These are phyloP conservation scores for Drosophila lacteicornis DNA, from an alignment of 1,140 invertebrate species.

Conservation along the genomic window DNA sequence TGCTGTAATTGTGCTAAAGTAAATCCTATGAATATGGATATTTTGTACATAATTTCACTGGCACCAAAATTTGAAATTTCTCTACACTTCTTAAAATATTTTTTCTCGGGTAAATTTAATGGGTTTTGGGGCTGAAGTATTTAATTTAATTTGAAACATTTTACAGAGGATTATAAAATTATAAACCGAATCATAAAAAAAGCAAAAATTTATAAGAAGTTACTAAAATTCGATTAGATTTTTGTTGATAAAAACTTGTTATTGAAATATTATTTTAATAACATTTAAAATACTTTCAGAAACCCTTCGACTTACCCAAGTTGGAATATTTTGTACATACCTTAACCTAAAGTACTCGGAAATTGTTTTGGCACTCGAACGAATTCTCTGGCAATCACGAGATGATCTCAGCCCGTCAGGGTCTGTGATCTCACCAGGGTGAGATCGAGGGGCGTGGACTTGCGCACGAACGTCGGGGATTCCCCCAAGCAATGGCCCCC, in stretches of 20 bases:
- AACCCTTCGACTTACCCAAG: conserved; percentile 1
- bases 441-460: conserved; percentile 89
- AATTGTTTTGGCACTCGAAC: conserved; percentile 56
- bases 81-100: neutral
- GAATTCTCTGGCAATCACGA: conserved; percentile 52
- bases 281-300: neutral
- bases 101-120: neutral
- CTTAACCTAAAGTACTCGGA: conserved; percentile 37
- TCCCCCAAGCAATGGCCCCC: conserved; percentile 42
- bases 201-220: neutral
- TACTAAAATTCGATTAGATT: no score
- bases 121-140: neutral
- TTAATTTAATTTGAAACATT: neutral
- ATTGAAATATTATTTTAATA: neutral
- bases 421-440: conserved; percentile 86
- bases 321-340: conserved; percentile 27
- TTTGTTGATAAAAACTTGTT: neutral
- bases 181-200: neutral
- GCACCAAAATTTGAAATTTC: conserved; percentile 59
- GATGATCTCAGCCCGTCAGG: conserved; percentile 61
- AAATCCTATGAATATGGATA: conserved; percentile 32
- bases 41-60: conserved; percentile 80
- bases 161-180: neutral
- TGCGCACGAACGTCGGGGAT: conserved; percentile 63
- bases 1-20: conserved; percentile 67